Base-by-base conservation (phyloP, 2,888 invertebrate genomes). In the Nesidiocoris tenuis region DNA sequence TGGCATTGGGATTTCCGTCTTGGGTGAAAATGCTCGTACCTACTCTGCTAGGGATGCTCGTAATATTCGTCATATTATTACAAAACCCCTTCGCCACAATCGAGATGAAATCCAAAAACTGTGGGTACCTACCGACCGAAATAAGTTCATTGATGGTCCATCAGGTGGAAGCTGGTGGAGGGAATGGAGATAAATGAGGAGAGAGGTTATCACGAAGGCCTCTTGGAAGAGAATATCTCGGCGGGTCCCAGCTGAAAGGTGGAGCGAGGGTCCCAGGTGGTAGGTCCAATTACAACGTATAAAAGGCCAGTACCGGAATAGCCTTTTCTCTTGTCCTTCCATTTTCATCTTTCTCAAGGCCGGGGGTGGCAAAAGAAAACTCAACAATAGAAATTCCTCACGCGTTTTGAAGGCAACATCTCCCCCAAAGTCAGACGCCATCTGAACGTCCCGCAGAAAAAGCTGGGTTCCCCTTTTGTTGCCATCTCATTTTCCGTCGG, bases 371-470 rank as follows among this genome's bases (percentile, higher is more conserved):
- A 65, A 65, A 65, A 18, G n/a, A 39, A 39, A 65, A 24, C 65
- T 39, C 65, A 39, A 65, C 65, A 65, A 65, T 65, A 65, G 65
- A 24, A n/a, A 65, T 65, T 65, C 65, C 39, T 39, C 65, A 65
- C 65, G 65, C 65, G 65, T 65, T 65, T 39, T 39, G 39, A 39
- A 39, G 39, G 39, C 39, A 39, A 39, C 39, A 39, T 39, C 3
- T 3, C 39, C 39, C 12, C 39, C 12, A 39, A 7, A 39, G 39
- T 39, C 39, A 39, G 3, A 12, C 39, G 5, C 39, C 39, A 39
- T 12, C 39, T 39, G 39, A 39, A 12, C n/a, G n/a, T n/a, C n/a
- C n/a, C n/a, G n/a, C 3, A 12, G 39, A 39, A 7, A 3, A 39
- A 39, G 12, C 65, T 65, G 25, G 17, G 65, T 3, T 18, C 18